Evolutionary conservation across 2,888 invertebrate species (phyloP).

Genomic region (Cephus spinipes): DNA sequence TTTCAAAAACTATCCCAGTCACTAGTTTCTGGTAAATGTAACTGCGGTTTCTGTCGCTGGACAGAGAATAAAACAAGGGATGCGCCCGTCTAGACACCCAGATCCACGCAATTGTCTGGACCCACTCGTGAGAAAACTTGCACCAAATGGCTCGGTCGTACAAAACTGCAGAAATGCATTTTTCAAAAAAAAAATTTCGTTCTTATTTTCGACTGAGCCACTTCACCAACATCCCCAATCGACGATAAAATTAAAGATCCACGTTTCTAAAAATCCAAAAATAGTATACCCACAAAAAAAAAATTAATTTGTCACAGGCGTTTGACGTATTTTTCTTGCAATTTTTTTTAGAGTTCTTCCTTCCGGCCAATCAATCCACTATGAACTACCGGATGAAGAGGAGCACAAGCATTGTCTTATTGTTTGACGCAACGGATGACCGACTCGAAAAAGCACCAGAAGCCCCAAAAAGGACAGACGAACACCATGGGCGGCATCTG

Average conservation of each 20-base stretch:
- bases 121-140: slow-evolving; percentile 47
- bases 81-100: slow-evolving; percentile 61
- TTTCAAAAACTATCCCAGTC: background rate
- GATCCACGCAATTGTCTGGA: slow-evolving; percentile 61
- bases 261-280: too few species aligned
- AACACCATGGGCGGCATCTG: slow-evolving; percentile 53
- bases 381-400: background rate
- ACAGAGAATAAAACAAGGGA: slow-evolving; percentile 42
- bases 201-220: background rate
- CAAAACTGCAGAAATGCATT: slow-evolving; percentile 34
- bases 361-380: background rate
- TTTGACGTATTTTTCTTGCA: background rate
- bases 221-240: background rate
- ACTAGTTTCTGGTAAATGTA: slow-evolving; percentile 51
- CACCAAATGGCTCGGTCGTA: slow-evolving; percentile 20
- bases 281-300: background rate
- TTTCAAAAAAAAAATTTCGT: slow-evolving; percentile 27
- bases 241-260: background rate
- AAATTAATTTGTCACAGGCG: background rate
- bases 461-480: slow-evolving; percentile 18
- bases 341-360: background rate
- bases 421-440: slow-evolving; percentile 19
- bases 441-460: slow-evolving; percentile 32
- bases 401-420: slow-evolving; percentile 11
- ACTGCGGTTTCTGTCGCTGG: slow-evolving; percentile 17